phyloP scores from a whole-genome alignment of 92 coral and sea anemone genomes.

The Plumapathes pennacea region DNA sequence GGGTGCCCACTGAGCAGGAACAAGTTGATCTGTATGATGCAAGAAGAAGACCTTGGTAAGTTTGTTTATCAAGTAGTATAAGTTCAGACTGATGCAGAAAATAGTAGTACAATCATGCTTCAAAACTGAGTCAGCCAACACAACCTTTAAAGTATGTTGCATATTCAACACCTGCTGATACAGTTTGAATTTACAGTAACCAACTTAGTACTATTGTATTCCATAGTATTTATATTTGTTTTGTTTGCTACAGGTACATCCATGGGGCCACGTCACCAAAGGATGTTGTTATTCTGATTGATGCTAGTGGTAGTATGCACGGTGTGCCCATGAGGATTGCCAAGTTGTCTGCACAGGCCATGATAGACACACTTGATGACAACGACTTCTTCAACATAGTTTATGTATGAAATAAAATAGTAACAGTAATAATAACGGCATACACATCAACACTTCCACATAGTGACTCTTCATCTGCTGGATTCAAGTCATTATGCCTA shows the following conservation, averaged over 20 bases:
- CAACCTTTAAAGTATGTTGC: too few relatives aligned
- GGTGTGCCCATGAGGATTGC: constrained; percentile 92
- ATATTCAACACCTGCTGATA: too few relatives aligned
- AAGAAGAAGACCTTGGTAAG: constrained; percentile 86
- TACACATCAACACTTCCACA: too few relatives aligned
- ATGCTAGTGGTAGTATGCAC: constrained; percentile 98
- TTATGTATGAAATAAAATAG: constrained; percentile 58
- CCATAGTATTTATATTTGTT: too few relatives aligned
- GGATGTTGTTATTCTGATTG: constrained; percentile 81
- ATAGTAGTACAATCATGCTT: too few relatives aligned
- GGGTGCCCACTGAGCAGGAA: constrained; percentile 47
- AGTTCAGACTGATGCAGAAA: too few relatives aligned
- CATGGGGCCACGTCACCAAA: constrained; percentile 99
- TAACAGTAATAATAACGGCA: background rate
- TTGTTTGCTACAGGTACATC: constrained; percentile 65
- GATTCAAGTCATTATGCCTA: too few relatives aligned
- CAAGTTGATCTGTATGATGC: constrained; percentile 87
- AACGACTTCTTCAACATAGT: constrained; percentile 92
- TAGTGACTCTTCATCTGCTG: too few relatives aligned
- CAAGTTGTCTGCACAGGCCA: constrained; percentile 81
- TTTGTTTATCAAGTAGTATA: too few relatives aligned
- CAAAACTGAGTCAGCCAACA: too few relatives aligned
- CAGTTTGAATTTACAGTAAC: too few relatives aligned
- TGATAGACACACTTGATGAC: constrained; percentile 89
- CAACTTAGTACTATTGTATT: too few relatives aligned